Base-by-base conservation (phyloP, 1,140 invertebrate species). In the Orussus abietinus region DNA sequence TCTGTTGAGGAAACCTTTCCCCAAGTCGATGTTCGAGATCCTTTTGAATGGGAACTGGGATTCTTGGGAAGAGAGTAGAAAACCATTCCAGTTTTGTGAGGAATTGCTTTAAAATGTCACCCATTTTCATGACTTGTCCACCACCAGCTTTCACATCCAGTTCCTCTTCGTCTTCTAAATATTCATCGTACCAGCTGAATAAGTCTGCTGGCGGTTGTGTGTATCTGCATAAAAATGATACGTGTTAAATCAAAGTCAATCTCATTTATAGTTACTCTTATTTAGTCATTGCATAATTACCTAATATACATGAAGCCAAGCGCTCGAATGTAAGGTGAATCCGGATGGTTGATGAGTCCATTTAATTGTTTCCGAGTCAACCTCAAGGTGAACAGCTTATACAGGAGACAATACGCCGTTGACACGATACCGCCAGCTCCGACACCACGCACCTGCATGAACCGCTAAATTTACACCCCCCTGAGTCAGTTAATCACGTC, bases 401-500 rank as follows among this genome's bases (percentile, higher is more conserved):
- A 99, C 5, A 99, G 79, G n/a, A 99, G 77, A 72, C 94, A 97
- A 72, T 92, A 98, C 0, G 96, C 95, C 48, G 96, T 98, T 4
- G 93, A 97, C 7, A 99, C 96, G 50, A 99, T 98, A 17, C 97
- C 97, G 39, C 97, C 96, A 40, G 95, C 95, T 36, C 96, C 96
- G 30, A 99, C 96, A 33, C 96, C 96, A 56, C 96, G 80, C 5
- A 98, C 92, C 88, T 93, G 66, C 49, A 78, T 65, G 42, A 64
- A 65, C 25, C 58, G 52, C 44, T 62, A 61, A 62, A 67, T 66
- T 62, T 62, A 65, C 41, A 65, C 45, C 47, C 53, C 45, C 50
- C 49, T 46, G 35, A 41, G 29, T 60, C 51, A 60, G 47, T 57
- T 47, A 55, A 49, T 61, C 34, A 52, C 42, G 42, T 53, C 56